Base-by-base conservation (phyloP, 2,888 invertebrate genomes). In the Drosophila leonis region DNA sequence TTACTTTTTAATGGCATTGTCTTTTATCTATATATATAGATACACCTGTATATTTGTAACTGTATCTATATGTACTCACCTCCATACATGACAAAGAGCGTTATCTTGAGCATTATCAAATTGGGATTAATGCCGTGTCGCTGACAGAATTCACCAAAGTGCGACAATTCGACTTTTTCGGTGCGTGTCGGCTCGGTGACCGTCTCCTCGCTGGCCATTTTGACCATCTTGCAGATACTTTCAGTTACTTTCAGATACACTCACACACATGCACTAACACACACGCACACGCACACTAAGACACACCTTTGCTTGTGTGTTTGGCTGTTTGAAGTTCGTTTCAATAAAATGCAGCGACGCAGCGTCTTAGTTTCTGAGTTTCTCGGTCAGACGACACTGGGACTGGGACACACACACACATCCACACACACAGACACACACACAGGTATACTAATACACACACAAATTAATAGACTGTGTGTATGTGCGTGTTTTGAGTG, bases 11-110 rank as follows among this genome's bases (percentile, higher is more conserved):
- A 83, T 86, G 60, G 64, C 41, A 66, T 46, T 48, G 29, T 10
- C 31, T 44, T 35, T 54, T 39, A 27, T 37, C 15, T 41, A 18
- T 18, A 31, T 10, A 35, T 20, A 10, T 15, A n/a, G n/a, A n/a
- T n/a, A n/a, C n/a, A n/a, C n/a, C n/a, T n/a, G 18, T 57, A 12
- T 27, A 33, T 37, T 18, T 29, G 51, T 37, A 20, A 20, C 15
- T 41, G 39, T 27, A 13, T 31, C 4, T 35, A 10, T 49, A 24
- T 18, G n/a, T 49, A 92, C 94, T 93, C 93, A 95, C 95, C 95
- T 92, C 97, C 97, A 91, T 97, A 97, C 95, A 96, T 96, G 84
- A 97, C 96, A 92, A 97, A 97, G 12, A 97, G 93, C 37, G 97
- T 96, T 85, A 97, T 94, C 94, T 97, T 97, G 87, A 97, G 93